Evolutionary conservation across 2,797 vertebrate genomes (phyloP).

Genomic region (Darevskia nairensis): DNA sequence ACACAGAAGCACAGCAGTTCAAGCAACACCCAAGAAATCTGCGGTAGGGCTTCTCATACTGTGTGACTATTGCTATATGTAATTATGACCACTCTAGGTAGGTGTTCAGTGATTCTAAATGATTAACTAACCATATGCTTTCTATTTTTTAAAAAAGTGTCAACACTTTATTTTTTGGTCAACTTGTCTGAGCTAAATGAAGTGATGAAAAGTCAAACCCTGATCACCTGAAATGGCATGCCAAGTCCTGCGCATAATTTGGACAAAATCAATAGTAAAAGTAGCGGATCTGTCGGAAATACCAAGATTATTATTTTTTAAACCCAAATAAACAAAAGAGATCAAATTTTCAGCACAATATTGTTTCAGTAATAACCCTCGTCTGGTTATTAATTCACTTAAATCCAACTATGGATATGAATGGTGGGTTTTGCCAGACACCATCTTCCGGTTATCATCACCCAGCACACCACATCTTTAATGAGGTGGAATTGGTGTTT

Average conservation of each 20-base stretch:
- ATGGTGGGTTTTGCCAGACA: not conserved
- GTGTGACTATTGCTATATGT: constrained; percentile 47
- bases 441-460: not conserved
- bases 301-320: not conserved
- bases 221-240: constrained; percentile 4
- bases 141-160: constrained; percentile 36
- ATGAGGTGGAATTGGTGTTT: not conserved
- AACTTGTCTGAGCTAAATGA: constrained; percentile 43
- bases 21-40: constrained; percentile 55
- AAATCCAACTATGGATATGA: not conserved
- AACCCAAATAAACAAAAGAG: not conserved
- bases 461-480: not conserved
- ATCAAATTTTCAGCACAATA: not conserved
- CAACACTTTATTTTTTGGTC: constrained; percentile 27
- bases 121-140: constrained; percentile 58
- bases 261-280: constrained; percentile 14
- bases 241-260: not conserved
- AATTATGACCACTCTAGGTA: constrained; percentile 51
- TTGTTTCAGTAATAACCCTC: not conserved
- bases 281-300: not conserved
- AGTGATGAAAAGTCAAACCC: constrained; percentile 8
- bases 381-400: not conserved
- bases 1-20: constrained; percentile 11
- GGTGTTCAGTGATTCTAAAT: constrained; percentile 55
- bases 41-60: constrained; percentile 51